These are phyloP conservation scores for Lerema accius DNA, from an alignment of 1,140 invertebrate genomes.

Conservation along the genomic window DNA sequence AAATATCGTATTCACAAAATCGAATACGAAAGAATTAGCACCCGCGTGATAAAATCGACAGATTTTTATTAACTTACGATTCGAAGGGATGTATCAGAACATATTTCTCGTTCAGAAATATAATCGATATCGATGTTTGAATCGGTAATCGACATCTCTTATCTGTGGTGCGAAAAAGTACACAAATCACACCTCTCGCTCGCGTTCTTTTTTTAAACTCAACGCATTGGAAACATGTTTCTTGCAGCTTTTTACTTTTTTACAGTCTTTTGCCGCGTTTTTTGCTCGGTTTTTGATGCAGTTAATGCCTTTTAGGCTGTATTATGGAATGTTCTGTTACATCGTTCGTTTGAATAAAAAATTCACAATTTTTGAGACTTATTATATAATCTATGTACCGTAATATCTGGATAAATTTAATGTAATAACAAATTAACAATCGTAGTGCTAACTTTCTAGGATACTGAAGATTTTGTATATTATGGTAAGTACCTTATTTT, in stretches of 20 bases:
- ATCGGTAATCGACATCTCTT: slow-evolving; percentile 63
- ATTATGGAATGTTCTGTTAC: slow-evolving; percentile 40
- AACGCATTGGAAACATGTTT: slow-evolving; percentile 55
- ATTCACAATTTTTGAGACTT: not conserved
- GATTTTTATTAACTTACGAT: slow-evolving; percentile 21
- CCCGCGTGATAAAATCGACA: slow-evolving; percentile 12
- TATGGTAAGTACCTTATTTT: too few relatives aligned
- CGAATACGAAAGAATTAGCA: slow-evolving; percentile 9
- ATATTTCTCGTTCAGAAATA: slow-evolving; percentile 37
- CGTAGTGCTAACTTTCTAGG: too few relatives aligned
- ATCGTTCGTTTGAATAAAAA: slow-evolving; percentile 18
- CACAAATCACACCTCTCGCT: slow-evolving; percentile 75
- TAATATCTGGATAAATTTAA: too few relatives aligned
- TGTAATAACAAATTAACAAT: too few relatives aligned
- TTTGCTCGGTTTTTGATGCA: slow-evolving; percentile 49
- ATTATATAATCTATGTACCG: too few relatives aligned
- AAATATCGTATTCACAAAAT: not conserved
- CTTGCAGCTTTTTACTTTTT: slow-evolving; percentile 41
- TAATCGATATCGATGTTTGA: slow-evolving; percentile 62
- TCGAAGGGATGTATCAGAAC: slow-evolving; percentile 20
- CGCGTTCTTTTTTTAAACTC: slow-evolving; percentile 53
- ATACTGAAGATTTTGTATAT: too few relatives aligned
- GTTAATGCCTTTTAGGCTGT: slow-evolving; percentile 58
- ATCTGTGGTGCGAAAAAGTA: slow-evolving; percentile 72
- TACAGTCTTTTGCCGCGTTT: slow-evolving; percentile 36